Base-by-base conservation (phyloP, 2,113 vertebrate species). In the Hemiscyllium ocellatum region DNA sequence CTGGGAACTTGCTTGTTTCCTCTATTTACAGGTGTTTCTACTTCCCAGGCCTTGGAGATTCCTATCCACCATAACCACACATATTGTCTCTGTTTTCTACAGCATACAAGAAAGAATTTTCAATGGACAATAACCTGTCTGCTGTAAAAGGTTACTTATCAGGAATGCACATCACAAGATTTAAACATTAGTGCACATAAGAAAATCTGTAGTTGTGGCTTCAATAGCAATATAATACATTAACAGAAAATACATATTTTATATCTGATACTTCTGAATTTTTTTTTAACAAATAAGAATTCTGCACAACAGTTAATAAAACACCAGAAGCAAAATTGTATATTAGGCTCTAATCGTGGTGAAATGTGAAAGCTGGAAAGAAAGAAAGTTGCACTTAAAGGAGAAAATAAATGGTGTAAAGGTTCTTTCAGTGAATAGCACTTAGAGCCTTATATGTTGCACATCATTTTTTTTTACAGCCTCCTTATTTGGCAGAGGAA, bases 401-500 rank as follows among this genome's bases (percentile, higher is more conserved):
- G 22, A 72, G n/a, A 69, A 69, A 94, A 20, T 68, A 95, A 95
- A 69, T 95, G 69, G 69, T 12, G 47, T 29, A 69, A 76, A 52
- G 22, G 42, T 95, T 26, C 22, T 95, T 76, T 50, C 94, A 76
- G 69, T 52, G 24, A 76, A 95, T 72, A 72, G 42, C 29, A 15
- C 94, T 95, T 95, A 29, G 20, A 50, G 72, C 26, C 37, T 47
- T 50, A 76, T 95, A 47, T 95, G 94, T 95, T 95, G 42, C 69
- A 94, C 66, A 29, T 70, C 93, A 76, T 76, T 95, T 52, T 95
- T 95, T 95, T 72, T 70, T 70, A 72, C 69, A 95, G 68, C 47
- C 26, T 76, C 69, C 94, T 95, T 95, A 72, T 72, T 95, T 72
- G 72, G 69, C 94, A 95, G 94, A 72, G 94, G 42, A 72, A 72